Evolutionary conservation across 2,113 vertebrate species (phyloP), one percentile per base, ranked within the genome.

Genomic region (rabbit (Oryctolagus cuniculus)): DNA sequence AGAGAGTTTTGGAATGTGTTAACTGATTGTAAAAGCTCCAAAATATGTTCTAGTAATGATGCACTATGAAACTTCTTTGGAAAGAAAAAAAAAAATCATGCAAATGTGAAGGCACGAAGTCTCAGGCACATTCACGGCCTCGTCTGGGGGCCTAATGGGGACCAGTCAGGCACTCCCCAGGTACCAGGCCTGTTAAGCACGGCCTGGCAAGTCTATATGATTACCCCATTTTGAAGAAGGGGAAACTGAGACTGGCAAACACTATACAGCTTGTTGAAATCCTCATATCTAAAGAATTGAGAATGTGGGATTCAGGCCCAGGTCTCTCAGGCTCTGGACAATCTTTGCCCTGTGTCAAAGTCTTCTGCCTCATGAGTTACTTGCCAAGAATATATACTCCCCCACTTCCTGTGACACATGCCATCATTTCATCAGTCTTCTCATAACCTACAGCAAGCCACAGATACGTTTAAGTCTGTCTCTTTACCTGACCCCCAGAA

Each of bases 41-140:
- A 89, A 82, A 84, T 38, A 27, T 51, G 6, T 77, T 55, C 49
- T 25, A 73, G 34, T 63, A 79, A 49, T 67, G 49, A 38, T n/a
- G 17, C 19, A 31, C 36, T 79, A 8, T 4, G 27, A 58, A 25
- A 31, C 25, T 58, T 79, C 63, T 90, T 86, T 21, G 25, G 51
- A 86, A 96, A 89, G 82, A n/a, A 89, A 92, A 90, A 82, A n/a
- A 75, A 58, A 58, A 58, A 31, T 16, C 36, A 64, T 25, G 34
- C 24, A 70, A 85, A 21, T n/a, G 85, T 64, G 53, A 94, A 86
- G n/a, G 29, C 70, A 69, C n/a, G 12, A n/a, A 34, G 15, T 66
- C n/a, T 55, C 10, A 19, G 27, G 4, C 10, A 31, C 2, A 38
- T 22, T 44, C 25, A 64, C 70, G 44, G 25, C 16, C 19, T 51